Percentiles rank a stretch among this genome's conserved stretches.
phyloP scores from a whole-genome alignment of 2,888 invertebrate genomes.

The Perdita meconis region DNA sequence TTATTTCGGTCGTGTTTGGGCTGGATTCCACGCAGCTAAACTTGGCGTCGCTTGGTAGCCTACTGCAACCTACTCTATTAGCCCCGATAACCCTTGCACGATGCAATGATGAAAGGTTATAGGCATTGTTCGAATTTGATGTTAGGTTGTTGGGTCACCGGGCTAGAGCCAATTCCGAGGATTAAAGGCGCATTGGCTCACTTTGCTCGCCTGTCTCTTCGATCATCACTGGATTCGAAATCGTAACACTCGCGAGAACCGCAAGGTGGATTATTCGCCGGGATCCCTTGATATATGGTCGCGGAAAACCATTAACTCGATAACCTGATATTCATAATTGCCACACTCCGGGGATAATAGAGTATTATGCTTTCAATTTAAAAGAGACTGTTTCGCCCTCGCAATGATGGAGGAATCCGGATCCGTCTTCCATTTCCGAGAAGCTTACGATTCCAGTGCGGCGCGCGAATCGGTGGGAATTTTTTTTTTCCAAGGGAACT shows the following conservation, averaged over 20 bases:
- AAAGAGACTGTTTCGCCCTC: too few relatives aligned
- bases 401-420: too few relatives aligned
- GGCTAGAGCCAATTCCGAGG: constrained; percentile 36
- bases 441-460: too few relatives aligned
- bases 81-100: constrained; percentile 78
- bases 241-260: neutral
- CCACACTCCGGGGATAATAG: neutral
- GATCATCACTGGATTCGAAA: neutral
- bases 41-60: constrained; percentile 77
- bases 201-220: neutral
- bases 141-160: constrained; percentile 39
- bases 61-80: constrained; percentile 82
- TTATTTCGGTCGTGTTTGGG: constrained; percentile 82
- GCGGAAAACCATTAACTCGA: neutral
- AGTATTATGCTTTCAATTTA: too few relatives aligned
- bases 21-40: constrained; percentile 79
- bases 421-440: too few relatives aligned
- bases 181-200: constrained; percentile 33
- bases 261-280: neutral
- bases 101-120: constrained; percentile 68
- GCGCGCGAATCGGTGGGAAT: too few relatives aligned
- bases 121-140: constrained; percentile 61
- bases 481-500: too few relatives aligned
- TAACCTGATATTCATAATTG: neutral
- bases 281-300: neutral